phyloP scores from a whole-genome alignment of 2,113 vertebrate genomes.

The Chascanopsetta lugubris region DNA sequence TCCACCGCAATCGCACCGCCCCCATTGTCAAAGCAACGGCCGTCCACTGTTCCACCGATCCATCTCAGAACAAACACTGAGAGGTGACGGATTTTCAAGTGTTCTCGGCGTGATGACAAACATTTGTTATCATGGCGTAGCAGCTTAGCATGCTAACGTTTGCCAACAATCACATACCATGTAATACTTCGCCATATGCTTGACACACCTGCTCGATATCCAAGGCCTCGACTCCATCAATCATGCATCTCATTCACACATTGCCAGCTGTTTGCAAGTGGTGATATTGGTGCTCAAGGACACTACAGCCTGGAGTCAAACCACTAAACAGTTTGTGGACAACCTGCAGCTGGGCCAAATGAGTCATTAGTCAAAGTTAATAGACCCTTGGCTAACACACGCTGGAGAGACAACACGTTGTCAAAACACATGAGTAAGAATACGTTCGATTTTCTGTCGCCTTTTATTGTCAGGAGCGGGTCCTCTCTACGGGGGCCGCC shows the following conservation, averaged over 20 bases:
- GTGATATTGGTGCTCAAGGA: not conserved
- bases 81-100: constrained; percentile 4
- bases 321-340: not conserved
- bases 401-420: no score
- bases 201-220: no score
- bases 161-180: no score
- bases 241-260: not conserved
- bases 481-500: no score
- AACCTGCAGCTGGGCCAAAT: not conserved
- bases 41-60: constrained; percentile 18
- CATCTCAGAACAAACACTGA: constrained; percentile 17
- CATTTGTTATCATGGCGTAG: constrained; percentile 5
- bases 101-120: constrained; percentile 23
- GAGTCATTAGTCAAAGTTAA: not conserved
- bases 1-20: constrained; percentile 6
- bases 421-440: no score
- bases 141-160: constrained; percentile 15
- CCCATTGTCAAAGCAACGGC: constrained; percentile 27
- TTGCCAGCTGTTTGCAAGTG: not conserved
- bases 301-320: not conserved
- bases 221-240: not conserved
- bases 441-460: no score
- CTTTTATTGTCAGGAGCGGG: no score
- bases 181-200: no score
- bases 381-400: not conserved